phyloP scores from a whole-genome alignment of 2,113 vertebrate species.

The Gymnogyps californianus region DNA sequence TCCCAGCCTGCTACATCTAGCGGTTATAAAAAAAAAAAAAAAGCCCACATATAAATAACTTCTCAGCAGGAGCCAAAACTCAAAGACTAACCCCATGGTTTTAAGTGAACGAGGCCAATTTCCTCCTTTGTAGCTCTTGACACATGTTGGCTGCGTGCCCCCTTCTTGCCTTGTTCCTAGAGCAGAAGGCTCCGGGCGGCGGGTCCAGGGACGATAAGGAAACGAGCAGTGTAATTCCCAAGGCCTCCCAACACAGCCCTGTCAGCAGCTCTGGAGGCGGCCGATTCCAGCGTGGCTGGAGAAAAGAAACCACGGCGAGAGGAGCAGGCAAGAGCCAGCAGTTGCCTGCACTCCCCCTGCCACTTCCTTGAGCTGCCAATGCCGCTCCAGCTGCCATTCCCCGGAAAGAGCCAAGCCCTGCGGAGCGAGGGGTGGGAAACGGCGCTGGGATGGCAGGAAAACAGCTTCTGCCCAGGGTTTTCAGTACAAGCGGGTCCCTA shows the following conservation, averaged over 20 bases:
- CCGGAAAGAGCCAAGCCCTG: rapidly evolving
- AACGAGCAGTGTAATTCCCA: constrained; percentile 70
- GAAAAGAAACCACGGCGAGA: constrained; percentile 40
- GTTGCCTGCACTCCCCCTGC: background rate
- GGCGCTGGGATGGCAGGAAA: background rate
- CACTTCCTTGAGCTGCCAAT: background rate
- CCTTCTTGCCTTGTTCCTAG: constrained; percentile 63
- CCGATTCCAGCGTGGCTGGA: constrained; percentile 53
- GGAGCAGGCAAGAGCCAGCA: constrained; percentile 14
- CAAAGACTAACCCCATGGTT: constrained; percentile 71
- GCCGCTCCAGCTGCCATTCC: background rate
- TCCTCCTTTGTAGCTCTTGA: constrained; percentile 77
- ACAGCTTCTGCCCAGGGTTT: background rate
- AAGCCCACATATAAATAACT: constrained; percentile 71
- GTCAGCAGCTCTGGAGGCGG: constrained; percentile 73
- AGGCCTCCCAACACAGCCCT: constrained; percentile 65
- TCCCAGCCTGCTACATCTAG: constrained; percentile 15
- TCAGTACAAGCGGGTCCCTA: background rate
- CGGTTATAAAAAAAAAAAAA: constrained; percentile 13
- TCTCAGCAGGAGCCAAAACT: constrained; percentile 73
- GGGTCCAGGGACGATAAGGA: constrained; percentile 65
- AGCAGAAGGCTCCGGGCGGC: constrained; percentile 68
- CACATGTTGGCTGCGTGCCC: constrained; percentile 71
- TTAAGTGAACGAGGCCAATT: constrained; percentile 76
- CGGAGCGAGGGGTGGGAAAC: background rate